phyloP scores from a whole-genome alignment of 2,797 vertebrate species.

The Periparus ater region DNA sequence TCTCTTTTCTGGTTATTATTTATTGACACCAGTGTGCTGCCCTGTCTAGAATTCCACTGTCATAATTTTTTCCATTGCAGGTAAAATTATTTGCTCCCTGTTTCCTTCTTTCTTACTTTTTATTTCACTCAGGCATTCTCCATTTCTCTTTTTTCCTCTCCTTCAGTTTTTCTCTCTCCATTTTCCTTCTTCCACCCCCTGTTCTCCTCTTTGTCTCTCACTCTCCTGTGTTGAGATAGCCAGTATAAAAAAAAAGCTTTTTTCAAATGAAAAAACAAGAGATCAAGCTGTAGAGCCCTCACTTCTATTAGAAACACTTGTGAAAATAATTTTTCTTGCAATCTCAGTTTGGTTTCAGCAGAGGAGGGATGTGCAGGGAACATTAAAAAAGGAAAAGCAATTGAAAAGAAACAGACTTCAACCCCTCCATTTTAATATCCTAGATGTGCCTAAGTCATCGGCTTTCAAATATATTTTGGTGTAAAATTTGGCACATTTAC shows the following conservation, averaged over 20 bases:
- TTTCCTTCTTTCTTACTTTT: neutral
- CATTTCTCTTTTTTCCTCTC: neutral
- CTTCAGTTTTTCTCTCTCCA: neutral
- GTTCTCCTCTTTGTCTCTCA: neutral
- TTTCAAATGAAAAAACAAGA: neutral
- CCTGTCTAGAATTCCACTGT: neutral
- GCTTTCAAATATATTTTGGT: conserved; percentile 56
- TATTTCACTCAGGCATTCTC: neutral
- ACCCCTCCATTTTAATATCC: conserved; percentile 11
- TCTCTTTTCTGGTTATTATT: neutral
- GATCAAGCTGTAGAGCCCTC: neutral
- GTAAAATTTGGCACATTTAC: conserved; percentile 60
- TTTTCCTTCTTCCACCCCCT: neutral
- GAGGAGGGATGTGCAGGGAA: conserved; percentile 31
- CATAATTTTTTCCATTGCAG: neutral
- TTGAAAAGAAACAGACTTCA: conserved; percentile 52
- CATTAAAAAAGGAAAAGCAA: conserved; percentile 48
- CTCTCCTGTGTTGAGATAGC: neutral
- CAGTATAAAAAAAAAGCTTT: neutral
- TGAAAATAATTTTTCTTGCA: conserved; percentile 26
- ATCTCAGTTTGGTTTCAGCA: neutral
- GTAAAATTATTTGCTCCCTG: neutral
- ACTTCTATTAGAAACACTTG: conserved; percentile 31
- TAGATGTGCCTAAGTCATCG: conserved; percentile 30
- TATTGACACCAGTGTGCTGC: neutral